Evolutionary conservation across 1,140 invertebrate genomes (phyloP).

Genomic region (Drosophila equinoxialis): DNA sequence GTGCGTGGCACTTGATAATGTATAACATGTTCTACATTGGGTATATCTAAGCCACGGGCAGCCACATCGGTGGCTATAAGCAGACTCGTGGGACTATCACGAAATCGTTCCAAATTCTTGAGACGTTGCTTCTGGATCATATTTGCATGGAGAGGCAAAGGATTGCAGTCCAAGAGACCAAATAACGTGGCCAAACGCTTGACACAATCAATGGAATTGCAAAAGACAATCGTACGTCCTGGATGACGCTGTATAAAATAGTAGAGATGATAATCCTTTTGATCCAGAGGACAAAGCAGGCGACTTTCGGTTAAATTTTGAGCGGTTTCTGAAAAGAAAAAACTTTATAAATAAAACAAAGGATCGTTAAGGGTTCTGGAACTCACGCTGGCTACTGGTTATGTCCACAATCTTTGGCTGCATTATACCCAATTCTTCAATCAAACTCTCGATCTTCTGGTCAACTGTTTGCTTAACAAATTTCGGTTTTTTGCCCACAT

Average conservation of each 20-base stretch:
- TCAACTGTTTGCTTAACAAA: conserved; percentile 87
- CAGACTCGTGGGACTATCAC: conserved; percentile 88
- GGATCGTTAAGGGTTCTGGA: rapidly evolving
- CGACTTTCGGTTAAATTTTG: conserved; percentile 92
- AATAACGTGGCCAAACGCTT: conserved; percentile 93
- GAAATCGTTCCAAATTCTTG: conserved; percentile 97
- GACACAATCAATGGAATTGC: conserved; percentile 98
- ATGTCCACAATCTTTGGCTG: conserved; percentile 97
- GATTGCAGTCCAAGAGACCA: conserved; percentile 89
- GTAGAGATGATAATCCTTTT: conserved; percentile 97
- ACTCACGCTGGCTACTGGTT: conserved; percentile 84
- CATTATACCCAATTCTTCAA: conserved; percentile 91
- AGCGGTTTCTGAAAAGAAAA: conserved; percentile 87
- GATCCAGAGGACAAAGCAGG: conserved; percentile 89
- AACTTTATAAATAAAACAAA: neutral
- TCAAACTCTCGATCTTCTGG: conserved; percentile 89
- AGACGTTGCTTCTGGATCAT: conserved; percentile 98
- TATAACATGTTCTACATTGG: conserved; percentile 96
- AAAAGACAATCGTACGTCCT: conserved; percentile 97
- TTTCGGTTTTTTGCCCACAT: conserved; percentile 84
- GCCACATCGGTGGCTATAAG: conserved; percentile 99
- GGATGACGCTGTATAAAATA: conserved; percentile 94
- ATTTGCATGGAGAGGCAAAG: conserved; percentile 94
- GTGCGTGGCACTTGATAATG: conserved; percentile 97
- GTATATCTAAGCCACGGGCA: conserved; percentile 97